phyloP scores from a whole-genome alignment of 2,888 invertebrate species.

The Drosophila fungiperda region DNA sequence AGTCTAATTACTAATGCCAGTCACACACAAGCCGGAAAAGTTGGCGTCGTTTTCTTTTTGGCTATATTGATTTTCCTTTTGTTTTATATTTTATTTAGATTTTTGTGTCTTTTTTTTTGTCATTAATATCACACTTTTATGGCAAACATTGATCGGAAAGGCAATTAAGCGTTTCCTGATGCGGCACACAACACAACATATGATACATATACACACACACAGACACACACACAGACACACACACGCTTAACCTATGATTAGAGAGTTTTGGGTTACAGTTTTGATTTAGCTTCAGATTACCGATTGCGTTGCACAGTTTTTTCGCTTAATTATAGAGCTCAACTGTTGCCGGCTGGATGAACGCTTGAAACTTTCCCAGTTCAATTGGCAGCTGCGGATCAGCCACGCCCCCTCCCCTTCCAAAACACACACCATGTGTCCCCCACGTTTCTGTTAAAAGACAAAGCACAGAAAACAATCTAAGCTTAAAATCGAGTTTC shows the following conservation, averaged over 20 bases:
- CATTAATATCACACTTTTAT: constrained; percentile 59
- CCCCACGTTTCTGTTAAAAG: constrained; percentile 9
- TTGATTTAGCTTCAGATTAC: constrained; percentile 4
- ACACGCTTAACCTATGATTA: constrained; percentile 33
- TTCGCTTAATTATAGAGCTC: constrained; percentile 64
- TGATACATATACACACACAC: not conserved
- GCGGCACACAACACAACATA: not conserved
- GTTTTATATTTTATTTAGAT: constrained; percentile 28
- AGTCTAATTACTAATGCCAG: constrained; percentile 73
- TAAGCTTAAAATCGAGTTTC: constrained; percentile 38
- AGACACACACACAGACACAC: not conserved
- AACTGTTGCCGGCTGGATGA: constrained; percentile 52
- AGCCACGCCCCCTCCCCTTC: constrained; percentile 29
- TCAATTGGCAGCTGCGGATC: constrained; percentile 57
- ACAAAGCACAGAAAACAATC: constrained; percentile 52
- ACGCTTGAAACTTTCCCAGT: constrained; percentile 2
- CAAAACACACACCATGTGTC: not conserved
- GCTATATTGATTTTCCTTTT: not conserved
- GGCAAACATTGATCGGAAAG: constrained; percentile 51
- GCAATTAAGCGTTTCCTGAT: constrained; percentile 41
- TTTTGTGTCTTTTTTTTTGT: constrained; percentile 16
- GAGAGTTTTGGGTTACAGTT: constrained; percentile 34
- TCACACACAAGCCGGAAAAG: constrained; percentile 45
- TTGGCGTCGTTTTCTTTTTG: constrained; percentile 16
- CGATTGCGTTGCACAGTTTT: constrained; percentile 19